phyloP scores from a whole-genome alignment of 2,113 vertebrate species.

The Oryzias celebensis region DNA sequence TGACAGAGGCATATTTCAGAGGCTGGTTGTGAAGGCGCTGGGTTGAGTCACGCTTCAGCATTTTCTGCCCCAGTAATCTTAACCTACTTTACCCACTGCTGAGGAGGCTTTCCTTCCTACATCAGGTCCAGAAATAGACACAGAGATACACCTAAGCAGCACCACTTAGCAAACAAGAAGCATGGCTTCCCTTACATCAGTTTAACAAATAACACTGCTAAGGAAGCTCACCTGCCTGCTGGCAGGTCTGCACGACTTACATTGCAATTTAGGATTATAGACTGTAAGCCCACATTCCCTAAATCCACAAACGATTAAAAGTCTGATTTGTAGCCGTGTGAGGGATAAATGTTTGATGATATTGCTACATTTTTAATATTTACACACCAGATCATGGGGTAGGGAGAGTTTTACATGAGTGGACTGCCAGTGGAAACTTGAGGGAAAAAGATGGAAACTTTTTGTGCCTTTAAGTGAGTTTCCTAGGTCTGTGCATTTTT shows the following conservation, averaged over 20 bases:
- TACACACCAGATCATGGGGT: slow-evolving; percentile 48
- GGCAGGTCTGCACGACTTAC: slow-evolving; percentile 21
- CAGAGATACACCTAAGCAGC: slow-evolving; percentile 19
- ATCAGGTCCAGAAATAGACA: slow-evolving; percentile 44
- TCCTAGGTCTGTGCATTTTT: neutral
- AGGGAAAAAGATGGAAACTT: too few species aligned
- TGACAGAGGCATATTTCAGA: slow-evolving; percentile 61
- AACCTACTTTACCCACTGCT: slow-evolving; percentile 61
- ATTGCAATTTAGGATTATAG: slow-evolving; percentile 47
- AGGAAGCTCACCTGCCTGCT: slow-evolving; percentile 8
- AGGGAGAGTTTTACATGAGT: slow-evolving; percentile 60
- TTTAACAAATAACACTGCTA: slow-evolving; percentile 48
- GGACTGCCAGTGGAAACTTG: slow-evolving; percentile 24
- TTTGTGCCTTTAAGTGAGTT: neutral
- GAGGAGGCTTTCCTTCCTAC: slow-evolving; percentile 50
- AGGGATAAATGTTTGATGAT: slow-evolving; percentile 68
- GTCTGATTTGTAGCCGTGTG: slow-evolving; percentile 49
- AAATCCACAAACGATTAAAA: slow-evolving; percentile 35
- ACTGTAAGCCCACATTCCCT: slow-evolving; percentile 7
- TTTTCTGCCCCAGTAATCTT: slow-evolving; percentile 80
- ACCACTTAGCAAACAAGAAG: slow-evolving; percentile 23
- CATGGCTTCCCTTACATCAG: slow-evolving; percentile 31
- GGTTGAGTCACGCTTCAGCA: slow-evolving; percentile 70
- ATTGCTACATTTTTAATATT: slow-evolving; percentile 59
- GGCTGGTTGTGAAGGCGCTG: slow-evolving; percentile 60